Conservation (phyloP, 2,888 invertebrate genomes). For the Drosophila nr. perissopoda region DNA sequence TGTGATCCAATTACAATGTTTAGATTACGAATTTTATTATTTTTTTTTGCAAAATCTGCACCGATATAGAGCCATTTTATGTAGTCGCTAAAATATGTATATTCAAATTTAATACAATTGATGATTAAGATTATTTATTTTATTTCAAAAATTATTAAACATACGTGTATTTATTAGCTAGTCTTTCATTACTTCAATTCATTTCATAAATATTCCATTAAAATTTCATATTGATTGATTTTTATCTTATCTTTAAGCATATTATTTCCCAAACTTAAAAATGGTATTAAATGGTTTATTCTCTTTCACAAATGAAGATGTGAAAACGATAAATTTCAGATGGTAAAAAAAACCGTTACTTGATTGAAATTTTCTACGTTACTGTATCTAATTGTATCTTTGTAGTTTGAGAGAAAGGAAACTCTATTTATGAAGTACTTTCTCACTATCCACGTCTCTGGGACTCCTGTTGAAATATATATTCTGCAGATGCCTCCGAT, state of each 20-base stretch:
- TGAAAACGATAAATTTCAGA: slow-evolving; percentile 10
- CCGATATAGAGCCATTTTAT: background rate
- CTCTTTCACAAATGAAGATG: slow-evolving; percentile 10
- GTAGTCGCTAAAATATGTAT: background rate
- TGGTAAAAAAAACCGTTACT: slow-evolving; percentile 8
- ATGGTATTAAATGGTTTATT: slow-evolving; percentile 20
- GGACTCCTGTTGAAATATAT: slow-evolving; percentile 80
- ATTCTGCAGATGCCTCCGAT: slow-evolving; percentile 82
- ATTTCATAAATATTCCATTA: slow-evolving; percentile 54
- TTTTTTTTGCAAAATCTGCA: background rate
- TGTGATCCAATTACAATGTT: background rate
- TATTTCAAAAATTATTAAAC: slow-evolving; percentile 66
- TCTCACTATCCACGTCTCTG: slow-evolving; percentile 32
- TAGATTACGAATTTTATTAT: background rate
- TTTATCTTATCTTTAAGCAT: slow-evolving; percentile 36
- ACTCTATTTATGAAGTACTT: slow-evolving; percentile 7
- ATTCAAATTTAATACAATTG: background rate
- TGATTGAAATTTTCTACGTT: slow-evolving; percentile 29
- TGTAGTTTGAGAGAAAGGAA: slow-evolving; percentile 15
- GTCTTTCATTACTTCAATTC: slow-evolving; percentile 56
- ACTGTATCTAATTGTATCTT: slow-evolving; percentile 27
- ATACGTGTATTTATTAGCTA: slow-evolving; percentile 53
- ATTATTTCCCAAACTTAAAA: slow-evolving; percentile 27
- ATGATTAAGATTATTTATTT: slow-evolving; percentile 27
- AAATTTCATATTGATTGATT: slow-evolving; percentile 42